Evolutionary conservation across 2,113 vertebrate genomes (phyloP), one percentile per base, ranked within the genome.

Genomic region (Craseonycteris thonglongyai): DNA sequence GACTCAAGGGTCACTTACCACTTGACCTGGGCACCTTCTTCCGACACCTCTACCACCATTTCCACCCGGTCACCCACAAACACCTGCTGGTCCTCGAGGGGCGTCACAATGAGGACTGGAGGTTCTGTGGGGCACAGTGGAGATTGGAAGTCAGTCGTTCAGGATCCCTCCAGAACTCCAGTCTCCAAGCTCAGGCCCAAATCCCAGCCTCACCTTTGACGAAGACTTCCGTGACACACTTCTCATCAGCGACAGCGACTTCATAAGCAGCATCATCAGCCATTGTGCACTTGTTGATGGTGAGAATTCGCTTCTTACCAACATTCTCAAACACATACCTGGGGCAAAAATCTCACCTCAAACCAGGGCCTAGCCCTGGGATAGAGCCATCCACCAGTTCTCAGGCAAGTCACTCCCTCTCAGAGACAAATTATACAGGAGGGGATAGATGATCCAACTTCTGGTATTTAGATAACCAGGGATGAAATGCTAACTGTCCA

Each of bases 251-350:
- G 5, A 99, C 97, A 4, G 98, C 97, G 21, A 98, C 99, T 96
- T 99, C 99, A 8, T 99, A 99, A 0, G 98, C 98, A 0, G 99
- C 99, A 22, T 99, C 99, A 16, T 99, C 99, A 0, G 99, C 98
- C 97, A 99, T 96, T 0, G 98, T 99, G 97, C 99, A 99, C 97
- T 99, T 99, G 98, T 99, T 99, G 98, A 99, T 99, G 94, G 98
- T 99, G 95, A 99, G 98, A 21, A 98, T 98, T 10, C 99, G 98
- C 96, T 98, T 99, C 96, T 98, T 98, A 38, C 99, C 99, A 28
- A 99, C 98, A 13, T 98, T 98, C 98, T 99, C 99, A 97, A 99
- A 99, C 95, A 99, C 96, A 18, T 98, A 99, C 97, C 99, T 99
- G 97, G 63, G 19, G 58, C 58, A 18, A 14, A 58, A 49, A 28